Conservation (phyloP, 2,797 vertebrate genomes). For the Peromyscus melanophrys region DNA sequence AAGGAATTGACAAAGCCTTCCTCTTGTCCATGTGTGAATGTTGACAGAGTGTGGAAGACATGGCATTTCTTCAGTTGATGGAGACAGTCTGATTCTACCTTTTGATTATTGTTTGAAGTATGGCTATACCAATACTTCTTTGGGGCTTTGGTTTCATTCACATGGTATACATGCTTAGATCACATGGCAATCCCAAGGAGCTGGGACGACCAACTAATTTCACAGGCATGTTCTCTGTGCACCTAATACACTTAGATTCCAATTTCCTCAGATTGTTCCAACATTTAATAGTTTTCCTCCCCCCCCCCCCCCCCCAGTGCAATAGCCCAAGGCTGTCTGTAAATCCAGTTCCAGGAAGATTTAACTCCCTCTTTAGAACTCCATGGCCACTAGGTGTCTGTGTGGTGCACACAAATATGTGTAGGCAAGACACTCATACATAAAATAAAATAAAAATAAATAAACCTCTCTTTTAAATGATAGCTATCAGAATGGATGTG, state of each 20-base stretch:
- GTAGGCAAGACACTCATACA: neutral
- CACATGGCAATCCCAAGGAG: neutral
- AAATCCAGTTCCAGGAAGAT: neutral
- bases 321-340: neutral
- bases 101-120: neutral
- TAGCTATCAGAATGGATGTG: neutral
- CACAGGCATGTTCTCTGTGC: neutral
- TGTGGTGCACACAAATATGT: neutral
- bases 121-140: neutral
- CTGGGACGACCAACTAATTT: neutral
- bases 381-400: neutral
- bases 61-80: neutral
- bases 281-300: neutral
- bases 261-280: neutral
- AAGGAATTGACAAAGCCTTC: neutral
- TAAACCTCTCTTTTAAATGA: neutral
- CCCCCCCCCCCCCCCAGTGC: too few relatives aligned
- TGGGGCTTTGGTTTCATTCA: neutral
- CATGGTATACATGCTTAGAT: neutral
- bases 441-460: neutral
- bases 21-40: neutral
- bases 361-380: neutral
- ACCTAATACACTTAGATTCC: rapidly evolving
- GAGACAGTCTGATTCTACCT: neutral
- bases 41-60: neutral